Base-by-base conservation (phyloP, 37 sponge, comb jelly and placozoan genomes). In the Crambe crambe region DNA sequence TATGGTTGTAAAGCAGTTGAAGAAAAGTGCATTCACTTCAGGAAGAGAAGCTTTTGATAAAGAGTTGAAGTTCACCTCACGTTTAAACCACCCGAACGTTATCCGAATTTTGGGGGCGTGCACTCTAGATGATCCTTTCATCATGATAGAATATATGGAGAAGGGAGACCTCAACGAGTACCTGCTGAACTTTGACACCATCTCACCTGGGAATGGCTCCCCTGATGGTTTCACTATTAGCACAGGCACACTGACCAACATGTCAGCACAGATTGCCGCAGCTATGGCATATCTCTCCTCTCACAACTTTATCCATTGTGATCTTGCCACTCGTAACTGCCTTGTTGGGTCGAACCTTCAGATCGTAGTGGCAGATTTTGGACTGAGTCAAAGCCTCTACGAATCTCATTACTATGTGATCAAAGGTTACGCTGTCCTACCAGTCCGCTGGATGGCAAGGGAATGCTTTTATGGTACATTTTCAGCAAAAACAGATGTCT, bases 391-490 rank as follows among this genome's bases (percentile, higher is more conserved):
- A 42, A 91, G 73, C 44, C 76, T 86, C 26, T 91, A 91, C 66
- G 70, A 83, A 30, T 74, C 85, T 68, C 79, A 87, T 58, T 92
- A 92, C 65, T 87, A 87, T 73, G 31, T 54, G 37, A 72, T 86
- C 23, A 36, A 81, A 32, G 86, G 91, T 3, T 29, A 72, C 17
- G 79, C 83, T 23, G 61, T 86, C 42, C 83, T 84, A 2, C 85
- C 86, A 23, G 68, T 83, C 58, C 74, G 92, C 20, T 91, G 92
- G 92, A 91, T 91, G 92, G 84, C 92, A 3, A 68, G 42, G 27
- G 92, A 91, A 76, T 83, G 92, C 44, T 91, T 91, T 68, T 86
- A 75, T 54, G 92, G 92, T 1, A 75, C 44, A 37, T 91, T 91
- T 73, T 86, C 92, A 6, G 76, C 79, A 25, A 91, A 91, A 66